Evolutionary conservation across 2,113 vertebrate species (phyloP).

Genomic region (Gymnarchus niloticus): DNA sequence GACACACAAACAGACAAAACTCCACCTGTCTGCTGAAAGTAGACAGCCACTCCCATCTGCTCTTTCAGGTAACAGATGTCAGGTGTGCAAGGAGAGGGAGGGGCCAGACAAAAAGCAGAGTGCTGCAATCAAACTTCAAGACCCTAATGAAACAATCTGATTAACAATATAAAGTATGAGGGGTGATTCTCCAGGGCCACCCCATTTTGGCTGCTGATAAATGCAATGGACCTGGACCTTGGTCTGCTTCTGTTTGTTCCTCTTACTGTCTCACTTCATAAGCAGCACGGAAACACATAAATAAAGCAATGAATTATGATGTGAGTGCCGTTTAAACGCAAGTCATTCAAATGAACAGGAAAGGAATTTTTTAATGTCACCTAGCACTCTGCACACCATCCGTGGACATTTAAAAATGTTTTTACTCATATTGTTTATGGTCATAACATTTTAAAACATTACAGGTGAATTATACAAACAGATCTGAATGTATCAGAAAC

Average conservation of each 20-base stretch:
- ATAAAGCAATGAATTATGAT: neutral
- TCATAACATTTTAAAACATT: neutral
- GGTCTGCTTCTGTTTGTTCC: neutral
- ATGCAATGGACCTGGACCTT: neutral
- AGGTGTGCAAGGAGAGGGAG: neutral
- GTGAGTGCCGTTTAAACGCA: neutral
- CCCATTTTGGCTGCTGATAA: neutral
- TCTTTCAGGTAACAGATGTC: neutral
- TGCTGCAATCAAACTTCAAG: neutral
- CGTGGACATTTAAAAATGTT: neutral
- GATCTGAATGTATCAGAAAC: neutral
- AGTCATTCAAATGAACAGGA: neutral
- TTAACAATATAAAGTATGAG: neutral
- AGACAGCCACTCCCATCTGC: neutral
- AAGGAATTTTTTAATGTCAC: neutral
- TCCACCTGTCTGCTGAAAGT: neutral
- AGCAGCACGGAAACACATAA: neutral
- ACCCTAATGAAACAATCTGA: neutral
- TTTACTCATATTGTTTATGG: neutral
- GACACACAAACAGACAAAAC: neutral
- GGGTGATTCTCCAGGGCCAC: neutral
- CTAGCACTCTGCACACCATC: neutral
- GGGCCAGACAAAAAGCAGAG: too few relatives aligned
- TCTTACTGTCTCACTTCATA: neutral
- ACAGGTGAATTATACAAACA: neutral